Base-by-base conservation (phyloP, 2,797 vertebrate species). In the Hirundo rustica region DNA sequence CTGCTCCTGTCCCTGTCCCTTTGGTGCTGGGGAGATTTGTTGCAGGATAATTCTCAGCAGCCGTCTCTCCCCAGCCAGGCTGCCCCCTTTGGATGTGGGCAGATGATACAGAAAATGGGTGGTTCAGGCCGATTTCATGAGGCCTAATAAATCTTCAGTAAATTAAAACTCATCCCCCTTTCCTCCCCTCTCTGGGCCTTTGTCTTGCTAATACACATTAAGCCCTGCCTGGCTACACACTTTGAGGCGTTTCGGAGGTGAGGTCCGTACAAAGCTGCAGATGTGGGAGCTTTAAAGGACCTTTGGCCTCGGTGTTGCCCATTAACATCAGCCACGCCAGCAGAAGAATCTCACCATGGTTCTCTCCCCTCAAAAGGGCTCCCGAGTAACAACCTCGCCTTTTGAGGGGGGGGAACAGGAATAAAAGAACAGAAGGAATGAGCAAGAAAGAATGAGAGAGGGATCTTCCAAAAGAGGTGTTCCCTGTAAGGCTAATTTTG, bases 141-240 rank as follows among this genome's bases (percentile, higher is more conserved):
- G 97, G 97, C 97, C 98, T 98, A 97, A 99, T 99, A 99, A 99
- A 98, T 98, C 98, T 99, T 97, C 97, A 98, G 97, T 98, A 98
- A 99, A 98, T 99, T 97, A 98, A 99, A 98, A 98, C 97, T 97
- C 97, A 98, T 98, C 97, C 97, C 95, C 97, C 89, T 95, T 92
- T 97, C 94, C 96, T 97, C 92, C 98, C 95, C 97, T 97, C 88
- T 85, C 54, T 8, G 4, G 32, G 92, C 92, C 96, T 99, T 99
- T 99, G 99, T 99, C 98, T 99, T 98, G 99, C 95, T 98, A 98
- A 99, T 98, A 97, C 98, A 98, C 97, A 98, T 98, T 98, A 98
- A 85, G 81, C 93, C 97, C 98, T 97, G 98, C 98, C 97, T 98
- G 98, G 98, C 98, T 99, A 98, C 98, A 98, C 98, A 88, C 98